Conservation (phyloP, 2,797 vertebrate species). For the Champsocephalus esox region DNA sequence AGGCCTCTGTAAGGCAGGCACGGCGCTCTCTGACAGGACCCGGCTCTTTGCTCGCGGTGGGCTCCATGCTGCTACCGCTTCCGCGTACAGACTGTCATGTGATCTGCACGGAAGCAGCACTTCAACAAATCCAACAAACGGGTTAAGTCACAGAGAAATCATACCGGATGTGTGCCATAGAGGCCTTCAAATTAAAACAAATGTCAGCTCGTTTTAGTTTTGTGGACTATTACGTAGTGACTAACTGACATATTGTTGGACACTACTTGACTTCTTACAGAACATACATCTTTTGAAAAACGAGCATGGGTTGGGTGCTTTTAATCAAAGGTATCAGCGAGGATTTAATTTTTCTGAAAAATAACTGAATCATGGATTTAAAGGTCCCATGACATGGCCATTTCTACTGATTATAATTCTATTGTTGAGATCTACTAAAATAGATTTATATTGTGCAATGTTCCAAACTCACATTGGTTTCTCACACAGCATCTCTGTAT, state of each 20-base stretch:
- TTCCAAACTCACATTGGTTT: too few species aligned
- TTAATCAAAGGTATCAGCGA: too few species aligned
- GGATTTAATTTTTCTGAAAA: too few species aligned
- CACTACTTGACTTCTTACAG: too few species aligned
- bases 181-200: constrained; percentile 5
- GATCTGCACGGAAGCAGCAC: constrained; percentile 40
- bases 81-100: constrained; percentile 13
- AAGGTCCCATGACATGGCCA: too few species aligned
- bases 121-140: neutral
- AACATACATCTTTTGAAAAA: neutral
- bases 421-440: too few species aligned
- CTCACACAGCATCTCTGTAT: too few species aligned
- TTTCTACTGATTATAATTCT: too few species aligned
- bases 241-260: neutral
- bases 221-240: neutral
- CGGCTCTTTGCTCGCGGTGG: fast-evolving
- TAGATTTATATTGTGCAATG: too few species aligned
- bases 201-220: neutral
- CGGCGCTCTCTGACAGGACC: fast-evolving
- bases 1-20: constrained; percentile 72
- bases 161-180: neutral
- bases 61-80: constrained; percentile 24
- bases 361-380: too few species aligned
- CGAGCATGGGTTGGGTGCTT: neutral
- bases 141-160: neutral